phyloP scores from a whole-genome alignment of 2,797 vertebrate genomes.

The Mus spretus region DNA sequence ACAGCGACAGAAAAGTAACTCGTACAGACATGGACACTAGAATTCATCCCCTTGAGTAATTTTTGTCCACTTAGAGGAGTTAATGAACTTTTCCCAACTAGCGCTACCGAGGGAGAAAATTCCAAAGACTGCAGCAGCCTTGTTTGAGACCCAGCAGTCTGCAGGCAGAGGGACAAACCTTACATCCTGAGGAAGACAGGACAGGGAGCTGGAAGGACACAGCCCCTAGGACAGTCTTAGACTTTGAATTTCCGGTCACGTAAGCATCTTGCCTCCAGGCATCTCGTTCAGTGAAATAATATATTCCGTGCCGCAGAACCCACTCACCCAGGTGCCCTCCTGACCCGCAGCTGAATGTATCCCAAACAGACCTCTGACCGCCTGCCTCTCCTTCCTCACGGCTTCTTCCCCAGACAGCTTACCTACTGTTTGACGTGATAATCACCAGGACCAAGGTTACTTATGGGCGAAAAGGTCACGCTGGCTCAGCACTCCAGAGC shows the following conservation, averaged over 20 bases:
- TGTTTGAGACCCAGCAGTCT: not conserved
- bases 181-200: fast-evolving
- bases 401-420: not conserved
- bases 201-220: not conserved
- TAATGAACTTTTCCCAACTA: not conserved
- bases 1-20: not conserved
- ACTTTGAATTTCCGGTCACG: too few species aligned
- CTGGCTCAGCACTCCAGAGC: not conserved
- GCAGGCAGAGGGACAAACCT: not conserved
- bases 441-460: not conserved
- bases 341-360: not conserved
- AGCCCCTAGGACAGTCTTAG: not conserved
- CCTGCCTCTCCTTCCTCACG: not conserved
- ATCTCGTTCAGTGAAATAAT: not conserved
- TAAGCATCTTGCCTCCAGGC: not conserved
- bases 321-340: not conserved
- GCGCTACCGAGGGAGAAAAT: not conserved
- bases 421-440: not conserved
- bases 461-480: not conserved
- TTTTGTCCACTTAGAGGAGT: not conserved
- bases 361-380: fast-evolving
- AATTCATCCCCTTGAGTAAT: not conserved
- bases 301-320: too few species aligned
- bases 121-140: not conserved
- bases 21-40: too few species aligned